Conservation (phyloP, 2,113 vertebrate species). For the Microcebus jonahi region DNA sequence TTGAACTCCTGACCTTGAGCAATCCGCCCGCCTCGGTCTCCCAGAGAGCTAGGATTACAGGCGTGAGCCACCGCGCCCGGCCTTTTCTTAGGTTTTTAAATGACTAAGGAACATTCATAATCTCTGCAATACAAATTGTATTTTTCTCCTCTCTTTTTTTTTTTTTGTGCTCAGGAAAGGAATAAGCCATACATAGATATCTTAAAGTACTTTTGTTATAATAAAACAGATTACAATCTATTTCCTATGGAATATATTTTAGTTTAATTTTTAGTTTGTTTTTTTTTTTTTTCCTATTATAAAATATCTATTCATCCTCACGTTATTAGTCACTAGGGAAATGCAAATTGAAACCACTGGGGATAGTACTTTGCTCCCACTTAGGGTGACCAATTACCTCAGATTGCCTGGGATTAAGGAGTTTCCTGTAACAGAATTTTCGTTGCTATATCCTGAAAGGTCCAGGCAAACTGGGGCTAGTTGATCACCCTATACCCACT, state of each 20-base stretch:
- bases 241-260: background rate
- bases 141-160: background rate
- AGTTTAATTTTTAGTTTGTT: background rate
- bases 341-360: background rate
- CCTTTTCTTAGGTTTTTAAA: background rate
- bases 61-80: too few species aligned
- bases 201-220: slow-evolving; percentile 36
- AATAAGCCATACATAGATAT: background rate
- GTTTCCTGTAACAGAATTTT: background rate
- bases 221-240: background rate
- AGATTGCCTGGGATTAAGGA: background rate
- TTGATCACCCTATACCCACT: background rate
- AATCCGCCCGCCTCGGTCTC: too few species aligned
- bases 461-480: background rate
- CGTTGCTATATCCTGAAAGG: background rate
- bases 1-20: too few species aligned
- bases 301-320: background rate
- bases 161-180: background rate
- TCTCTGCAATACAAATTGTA: background rate
- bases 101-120: background rate
- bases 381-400: background rate
- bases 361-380: background rate
- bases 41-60: too few species aligned
- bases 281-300: background rate
- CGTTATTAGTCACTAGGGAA: slow-evolving; percentile 5